phyloP scores from a whole-genome alignment of 2,113 vertebrate species.

The Poeciliopsis prolifica region DNA sequence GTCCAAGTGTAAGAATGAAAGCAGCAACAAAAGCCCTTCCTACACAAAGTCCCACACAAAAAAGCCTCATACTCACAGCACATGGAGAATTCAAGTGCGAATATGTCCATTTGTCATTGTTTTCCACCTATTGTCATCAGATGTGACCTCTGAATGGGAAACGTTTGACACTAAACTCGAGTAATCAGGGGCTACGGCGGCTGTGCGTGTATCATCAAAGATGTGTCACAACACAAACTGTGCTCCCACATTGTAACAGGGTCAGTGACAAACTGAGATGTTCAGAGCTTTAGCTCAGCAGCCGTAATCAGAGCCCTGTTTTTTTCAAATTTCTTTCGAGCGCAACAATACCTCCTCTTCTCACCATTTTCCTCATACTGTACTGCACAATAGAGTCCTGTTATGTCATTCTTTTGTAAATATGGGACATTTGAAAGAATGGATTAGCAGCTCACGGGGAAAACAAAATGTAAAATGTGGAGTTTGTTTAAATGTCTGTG shows the following conservation, averaged over 20 bases:
- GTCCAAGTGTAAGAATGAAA: conserved; percentile 35
- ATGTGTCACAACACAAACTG: conserved; percentile 5
- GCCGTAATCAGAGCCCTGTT: conserved; percentile 7
- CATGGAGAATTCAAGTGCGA: conserved; percentile 40
- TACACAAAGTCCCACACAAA: conserved; percentile 31
- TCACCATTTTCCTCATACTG: not conserved
- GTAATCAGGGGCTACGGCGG: conserved; percentile 4
- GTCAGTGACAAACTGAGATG: conserved; percentile 32
- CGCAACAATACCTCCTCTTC: not conserved
- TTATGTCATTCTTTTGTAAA: not conserved
- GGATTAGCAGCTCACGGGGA: not conserved
- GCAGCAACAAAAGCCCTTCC: conserved; percentile 38
- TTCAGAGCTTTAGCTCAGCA: conserved; percentile 18
- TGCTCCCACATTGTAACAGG: conserved; percentile 6
- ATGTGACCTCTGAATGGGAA: conserved; percentile 33
- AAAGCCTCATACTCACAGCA: conserved; percentile 16
- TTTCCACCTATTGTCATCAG: conserved; percentile 30
- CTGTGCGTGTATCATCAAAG: not conserved
- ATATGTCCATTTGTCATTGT: conserved; percentile 40
- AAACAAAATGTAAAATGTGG: not conserved
- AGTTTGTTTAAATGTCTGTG: conserved; percentile 2
- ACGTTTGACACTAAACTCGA: conserved; percentile 23
- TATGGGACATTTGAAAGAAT: not conserved
- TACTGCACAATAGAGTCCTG: not conserved
- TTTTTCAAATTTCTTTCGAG: not conserved